Conservation (phyloP, 2,888 invertebrate genomes). For the Aphidius colemani region DNA sequence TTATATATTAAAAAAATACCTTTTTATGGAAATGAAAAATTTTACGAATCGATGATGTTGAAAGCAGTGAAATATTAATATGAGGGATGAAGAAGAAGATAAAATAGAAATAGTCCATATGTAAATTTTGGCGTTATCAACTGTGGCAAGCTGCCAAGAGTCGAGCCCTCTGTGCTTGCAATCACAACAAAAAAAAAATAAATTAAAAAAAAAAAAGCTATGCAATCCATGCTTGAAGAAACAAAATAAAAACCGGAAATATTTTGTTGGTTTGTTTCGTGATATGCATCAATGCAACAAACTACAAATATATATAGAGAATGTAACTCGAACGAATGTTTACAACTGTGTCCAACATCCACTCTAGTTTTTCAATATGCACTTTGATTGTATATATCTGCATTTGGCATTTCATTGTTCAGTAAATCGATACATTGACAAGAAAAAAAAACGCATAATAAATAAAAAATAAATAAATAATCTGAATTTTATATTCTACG, state of each 20-base stretch:
- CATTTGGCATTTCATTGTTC: no score
- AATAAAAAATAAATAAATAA: no score
- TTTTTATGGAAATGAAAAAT: background rate
- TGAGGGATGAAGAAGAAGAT: slow-evolving; percentile 1
- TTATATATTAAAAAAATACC: no score
- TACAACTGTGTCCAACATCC: slow-evolving; percentile 1
- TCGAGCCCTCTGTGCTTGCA: slow-evolving; percentile 10
- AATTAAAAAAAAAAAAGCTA: no score
- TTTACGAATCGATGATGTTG: background rate
- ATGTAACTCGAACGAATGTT: background rate
- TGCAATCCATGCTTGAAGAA: no score
- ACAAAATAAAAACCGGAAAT: no score
- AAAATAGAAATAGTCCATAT: slow-evolving; percentile 27
- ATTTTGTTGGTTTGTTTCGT: no score
- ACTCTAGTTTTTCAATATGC: no score
- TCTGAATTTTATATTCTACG: no score
- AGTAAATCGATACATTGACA: no score
- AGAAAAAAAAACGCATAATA: no score
- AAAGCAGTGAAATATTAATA: background rate
- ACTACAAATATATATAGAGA: background rate
- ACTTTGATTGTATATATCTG: no score
- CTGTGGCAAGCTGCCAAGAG: slow-evolving; percentile 35
- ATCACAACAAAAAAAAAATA: slow-evolving; percentile 19
- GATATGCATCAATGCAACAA: background rate
- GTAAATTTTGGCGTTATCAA: slow-evolving; percentile 34